Evolutionary conservation across 2,797 vertebrate species (phyloP).

Genomic region (Chaunax sp.): DNA sequence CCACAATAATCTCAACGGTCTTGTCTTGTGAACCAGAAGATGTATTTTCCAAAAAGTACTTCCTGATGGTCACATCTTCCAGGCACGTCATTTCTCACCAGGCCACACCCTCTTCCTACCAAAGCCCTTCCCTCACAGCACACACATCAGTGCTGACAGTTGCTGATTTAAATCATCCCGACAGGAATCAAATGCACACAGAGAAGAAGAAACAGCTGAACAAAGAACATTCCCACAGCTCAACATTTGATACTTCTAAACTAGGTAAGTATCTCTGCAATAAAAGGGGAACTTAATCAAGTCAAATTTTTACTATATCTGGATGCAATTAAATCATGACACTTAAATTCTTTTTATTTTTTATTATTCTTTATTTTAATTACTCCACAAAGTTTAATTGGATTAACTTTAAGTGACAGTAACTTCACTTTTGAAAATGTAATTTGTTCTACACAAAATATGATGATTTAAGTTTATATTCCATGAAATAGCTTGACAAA

Average conservation of each 20-base stretch:
- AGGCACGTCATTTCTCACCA: not conserved
- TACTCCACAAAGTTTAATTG: not conserved
- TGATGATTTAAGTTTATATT: not conserved
- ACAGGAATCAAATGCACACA: not conserved
- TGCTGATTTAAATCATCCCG: slow-evolving; percentile 1
- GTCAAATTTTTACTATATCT: not conserved
- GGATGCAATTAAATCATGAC: not conserved
- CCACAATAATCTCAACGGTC: too few species aligned
- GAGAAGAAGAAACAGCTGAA: not conserved
- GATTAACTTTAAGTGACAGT: not conserved
- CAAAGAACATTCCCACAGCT: not conserved
- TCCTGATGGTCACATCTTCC: not conserved
- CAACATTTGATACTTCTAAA: slow-evolving; percentile 1
- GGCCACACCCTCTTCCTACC: slow-evolving; percentile 10
- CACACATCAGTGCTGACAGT: not conserved
- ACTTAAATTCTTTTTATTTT: not conserved
- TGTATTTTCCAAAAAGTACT: not conserved
- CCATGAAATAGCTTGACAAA: not conserved
- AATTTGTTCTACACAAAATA: not conserved
- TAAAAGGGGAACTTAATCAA: not conserved
- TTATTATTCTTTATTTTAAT: not conserved
- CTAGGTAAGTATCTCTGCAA: slow-evolving; percentile 32
- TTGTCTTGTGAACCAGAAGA: too few species aligned
- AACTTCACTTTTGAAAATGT: not conserved
- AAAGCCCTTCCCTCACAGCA: too few species aligned